phyloP scores from a whole-genome alignment of 2,888 invertebrate species.

The Eupithecia tripunctaria region DNA sequence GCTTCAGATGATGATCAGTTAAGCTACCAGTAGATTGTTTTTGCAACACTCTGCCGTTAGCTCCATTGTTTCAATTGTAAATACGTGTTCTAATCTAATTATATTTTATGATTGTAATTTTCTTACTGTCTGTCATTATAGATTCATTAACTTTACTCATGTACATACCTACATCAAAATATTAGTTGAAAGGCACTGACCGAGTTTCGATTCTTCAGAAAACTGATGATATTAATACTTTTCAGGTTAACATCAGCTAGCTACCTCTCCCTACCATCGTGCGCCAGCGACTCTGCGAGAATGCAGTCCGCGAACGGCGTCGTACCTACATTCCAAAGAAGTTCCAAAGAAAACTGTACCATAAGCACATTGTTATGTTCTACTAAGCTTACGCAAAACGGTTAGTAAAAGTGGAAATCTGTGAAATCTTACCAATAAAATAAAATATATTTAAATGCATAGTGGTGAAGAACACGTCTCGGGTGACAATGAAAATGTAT shows the following conservation, averaged over 20 bases:
- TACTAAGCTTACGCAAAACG: slow-evolving; percentile 98
- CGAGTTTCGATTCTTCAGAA: background rate
- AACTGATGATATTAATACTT: background rate
- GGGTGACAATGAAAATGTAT: no score
- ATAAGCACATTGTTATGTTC: slow-evolving; percentile 95
- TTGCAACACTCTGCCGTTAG: no score
- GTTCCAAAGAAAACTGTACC: slow-evolving; percentile 92
- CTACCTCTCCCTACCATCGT: slow-evolving; percentile 87
- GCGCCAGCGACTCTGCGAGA: slow-evolving; percentile 84
- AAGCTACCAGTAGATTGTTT: no score
- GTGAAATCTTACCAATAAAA: no score
- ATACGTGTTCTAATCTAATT: no score
- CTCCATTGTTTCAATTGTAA: no score
- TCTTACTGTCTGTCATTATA: no score
- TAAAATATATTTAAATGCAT: no score
- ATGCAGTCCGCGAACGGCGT: slow-evolving; percentile 73
- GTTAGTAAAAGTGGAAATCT: slow-evolving; percentile 68
- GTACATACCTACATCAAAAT: background rate
- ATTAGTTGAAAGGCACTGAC: background rate
- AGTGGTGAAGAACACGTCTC: no score
- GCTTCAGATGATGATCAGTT: no score
- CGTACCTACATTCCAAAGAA: slow-evolving; percentile 87
- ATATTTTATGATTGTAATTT: no score
- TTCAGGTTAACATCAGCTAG: slow-evolving; percentile 81
- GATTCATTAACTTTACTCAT: no score